These are phyloP conservation scores for Ditula angustiorana DNA, from an alignment of 2,888 invertebrate genomes.

Conservation along the genomic window DNA sequence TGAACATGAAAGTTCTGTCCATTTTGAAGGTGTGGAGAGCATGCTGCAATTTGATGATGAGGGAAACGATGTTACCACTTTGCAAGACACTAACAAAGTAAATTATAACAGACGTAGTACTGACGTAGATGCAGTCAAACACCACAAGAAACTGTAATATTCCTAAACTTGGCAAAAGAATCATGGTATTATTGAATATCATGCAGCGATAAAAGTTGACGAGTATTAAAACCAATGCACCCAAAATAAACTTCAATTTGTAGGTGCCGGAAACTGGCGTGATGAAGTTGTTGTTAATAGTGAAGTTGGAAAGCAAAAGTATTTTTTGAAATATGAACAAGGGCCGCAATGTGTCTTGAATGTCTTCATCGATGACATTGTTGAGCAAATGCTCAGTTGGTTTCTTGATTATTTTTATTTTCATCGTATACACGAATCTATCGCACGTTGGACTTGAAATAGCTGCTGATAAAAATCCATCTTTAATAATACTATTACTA, in stretches of 20 bases:
- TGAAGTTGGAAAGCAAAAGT: not conserved
- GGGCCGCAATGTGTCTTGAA: not conserved
- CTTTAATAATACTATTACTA: too few species aligned
- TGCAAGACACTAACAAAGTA: not conserved
- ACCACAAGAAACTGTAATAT: too few species aligned
- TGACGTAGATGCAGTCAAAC: not conserved
- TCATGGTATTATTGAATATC: not conserved
- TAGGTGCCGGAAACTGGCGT: not conserved
- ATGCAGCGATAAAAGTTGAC: not conserved
- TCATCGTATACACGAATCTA: too few species aligned
- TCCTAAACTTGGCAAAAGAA: too few species aligned
- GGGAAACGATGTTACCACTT: not conserved
- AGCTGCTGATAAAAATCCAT: too few species aligned
- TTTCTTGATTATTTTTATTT: not conserved
- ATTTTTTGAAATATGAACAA: not conserved
- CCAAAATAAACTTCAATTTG: not conserved
- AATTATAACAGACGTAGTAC: not conserved
- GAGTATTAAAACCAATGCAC: not conserved
- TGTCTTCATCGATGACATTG: not conserved
- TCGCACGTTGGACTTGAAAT: too few species aligned
- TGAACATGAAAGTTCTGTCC: not conserved
- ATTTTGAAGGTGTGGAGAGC: not conserved
- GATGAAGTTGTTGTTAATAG: not conserved
- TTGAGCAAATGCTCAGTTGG: not conserved
- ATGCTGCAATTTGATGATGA: not conserved